Evolutionary conservation across 2,113 vertebrate genomes (phyloP), one percentile per base, ranked within the genome.

Genomic region (Merops nubicus): DNA sequence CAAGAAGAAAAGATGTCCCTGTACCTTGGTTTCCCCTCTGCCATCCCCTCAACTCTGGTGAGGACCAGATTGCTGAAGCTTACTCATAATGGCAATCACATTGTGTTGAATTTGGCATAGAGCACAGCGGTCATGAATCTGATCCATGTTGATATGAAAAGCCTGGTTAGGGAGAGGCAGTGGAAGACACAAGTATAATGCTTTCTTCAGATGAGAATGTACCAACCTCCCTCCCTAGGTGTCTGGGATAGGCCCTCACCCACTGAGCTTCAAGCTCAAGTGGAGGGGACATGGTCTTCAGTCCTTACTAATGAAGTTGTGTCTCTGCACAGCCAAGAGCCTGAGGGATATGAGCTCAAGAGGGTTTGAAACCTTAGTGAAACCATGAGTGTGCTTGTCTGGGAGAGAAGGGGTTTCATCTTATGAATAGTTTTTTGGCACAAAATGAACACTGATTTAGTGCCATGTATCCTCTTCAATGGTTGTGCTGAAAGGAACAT

Each of bases 201-300:
- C 50, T 79, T 65, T 80, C n/a, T 59, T 80, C 15, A 5, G 43
- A 11, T 26, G 10, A 47, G 47, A 53, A 20, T 48, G 28, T 78
- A 62, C 13, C 38, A 36, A 8, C 31, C 65, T 78, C 15, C 8
- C 22, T 70, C 26, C 31, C 16, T 76, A 31, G 11, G 4, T 3
- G 0, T 40, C 43, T 73, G 13, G 40, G 59, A 9, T n/a, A 13
- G 64, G 69, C 45, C 11, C 29, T 85, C 47, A 65, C 33, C 38
- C 21, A 26, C 42, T 43, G 54, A 88, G 36, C 48, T n/a, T 88
- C 12, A 69, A n/a, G 43, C 54, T 40, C 15, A 56, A 9, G 9
- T 54, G 51, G n/a, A 43, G 26, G 20, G 31, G 20, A 17, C 0
- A 0, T 20, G 19, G 54, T 69, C n/a, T 80, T 57, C 17, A 15